phyloP scores from a whole-genome alignment of 2,888 invertebrate species.

The Venusia cambrica region DNA sequence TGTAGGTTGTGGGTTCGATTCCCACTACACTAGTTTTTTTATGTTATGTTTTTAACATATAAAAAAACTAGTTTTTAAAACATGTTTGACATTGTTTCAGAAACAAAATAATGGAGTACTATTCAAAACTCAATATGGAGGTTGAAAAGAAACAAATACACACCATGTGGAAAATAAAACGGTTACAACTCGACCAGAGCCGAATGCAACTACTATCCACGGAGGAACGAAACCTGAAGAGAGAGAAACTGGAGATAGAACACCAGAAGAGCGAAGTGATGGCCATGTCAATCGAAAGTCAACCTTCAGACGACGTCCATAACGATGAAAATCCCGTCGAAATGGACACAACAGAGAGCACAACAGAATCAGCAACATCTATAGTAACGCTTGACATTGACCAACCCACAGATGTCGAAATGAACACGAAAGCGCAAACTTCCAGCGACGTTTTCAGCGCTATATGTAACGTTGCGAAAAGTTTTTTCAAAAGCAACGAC shows the following conservation, averaged over 20 bases:
- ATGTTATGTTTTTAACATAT: no score
- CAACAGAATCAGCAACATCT: slow-evolving; percentile 33
- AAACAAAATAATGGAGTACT: slow-evolving; percentile 82
- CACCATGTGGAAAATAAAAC: slow-evolving; percentile 80
- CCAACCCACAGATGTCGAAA: slow-evolving; percentile 30
- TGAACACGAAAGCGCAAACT: slow-evolving; percentile 38
- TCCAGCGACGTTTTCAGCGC: slow-evolving; percentile 55
- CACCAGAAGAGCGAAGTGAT: slow-evolving; percentile 62
- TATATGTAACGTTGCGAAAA: slow-evolving; percentile 62
- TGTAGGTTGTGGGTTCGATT: no score
- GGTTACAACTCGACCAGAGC: slow-evolving; percentile 65
- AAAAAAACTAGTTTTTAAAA: no score
- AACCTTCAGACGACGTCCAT: slow-evolving; percentile 41
- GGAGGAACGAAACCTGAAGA: slow-evolving; percentile 75
- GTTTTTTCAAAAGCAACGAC: slow-evolving; percentile 47
- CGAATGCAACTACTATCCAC: slow-evolving; percentile 71
- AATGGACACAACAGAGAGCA: slow-evolving; percentile 11
- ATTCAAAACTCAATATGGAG: slow-evolving; percentile 82
- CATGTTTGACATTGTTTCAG: slow-evolving; percentile 66
- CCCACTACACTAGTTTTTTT: no score
- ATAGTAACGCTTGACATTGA: slow-evolving; percentile 30
- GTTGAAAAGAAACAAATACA: slow-evolving; percentile 79
- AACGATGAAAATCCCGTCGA: slow-evolving; percentile 15
- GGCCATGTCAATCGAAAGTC: slow-evolving; percentile 56
- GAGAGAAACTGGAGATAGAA: slow-evolving; percentile 75